Evolutionary conservation across 2,797 vertebrate genomes (phyloP).

Genomic region (Emydoidea blandingii): DNA sequence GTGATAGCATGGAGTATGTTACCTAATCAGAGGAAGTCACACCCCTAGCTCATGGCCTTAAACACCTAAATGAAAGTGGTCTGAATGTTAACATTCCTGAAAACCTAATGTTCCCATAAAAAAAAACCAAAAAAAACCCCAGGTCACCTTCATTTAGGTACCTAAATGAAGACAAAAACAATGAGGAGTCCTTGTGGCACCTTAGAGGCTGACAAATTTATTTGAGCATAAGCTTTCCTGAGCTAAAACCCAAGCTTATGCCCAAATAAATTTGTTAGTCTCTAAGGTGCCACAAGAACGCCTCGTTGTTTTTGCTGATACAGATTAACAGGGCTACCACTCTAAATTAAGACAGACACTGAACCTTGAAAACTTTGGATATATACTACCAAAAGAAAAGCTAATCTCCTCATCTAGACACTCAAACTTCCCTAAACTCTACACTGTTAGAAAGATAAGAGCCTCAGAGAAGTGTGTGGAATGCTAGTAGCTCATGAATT

Average conservation of each 20-base stretch:
- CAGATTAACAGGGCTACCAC: too few relatives aligned
- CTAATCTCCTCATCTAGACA: background rate
- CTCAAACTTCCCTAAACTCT: background rate
- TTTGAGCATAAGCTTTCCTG: too few relatives aligned
- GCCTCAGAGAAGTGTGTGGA: fast-evolving
- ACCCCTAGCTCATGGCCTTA: background rate
- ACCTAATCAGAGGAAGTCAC: too few relatives aligned
- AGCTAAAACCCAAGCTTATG: too few relatives aligned
- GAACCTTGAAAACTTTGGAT: background rate
- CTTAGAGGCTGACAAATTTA: too few relatives aligned
- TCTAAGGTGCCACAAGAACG: too few relatives aligned
- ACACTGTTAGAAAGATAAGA: background rate
- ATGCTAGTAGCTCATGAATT: fast-evolving
- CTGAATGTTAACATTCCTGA: fast-evolving
- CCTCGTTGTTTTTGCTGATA: too few relatives aligned
- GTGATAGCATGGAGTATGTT: too few relatives aligned
- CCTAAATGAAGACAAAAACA: background rate
- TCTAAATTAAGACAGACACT: background rate
- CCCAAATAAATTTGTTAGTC: too few relatives aligned
- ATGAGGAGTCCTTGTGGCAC: too few relatives aligned
- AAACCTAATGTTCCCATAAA: background rate
- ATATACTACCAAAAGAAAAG: background rate
- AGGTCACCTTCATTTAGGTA: background rate
- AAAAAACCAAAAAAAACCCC: too few relatives aligned
- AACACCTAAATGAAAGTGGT: background rate